Base-by-base conservation (phyloP, 2,113 vertebrate genomes). In the Lepisosteus oculatus region DNA sequence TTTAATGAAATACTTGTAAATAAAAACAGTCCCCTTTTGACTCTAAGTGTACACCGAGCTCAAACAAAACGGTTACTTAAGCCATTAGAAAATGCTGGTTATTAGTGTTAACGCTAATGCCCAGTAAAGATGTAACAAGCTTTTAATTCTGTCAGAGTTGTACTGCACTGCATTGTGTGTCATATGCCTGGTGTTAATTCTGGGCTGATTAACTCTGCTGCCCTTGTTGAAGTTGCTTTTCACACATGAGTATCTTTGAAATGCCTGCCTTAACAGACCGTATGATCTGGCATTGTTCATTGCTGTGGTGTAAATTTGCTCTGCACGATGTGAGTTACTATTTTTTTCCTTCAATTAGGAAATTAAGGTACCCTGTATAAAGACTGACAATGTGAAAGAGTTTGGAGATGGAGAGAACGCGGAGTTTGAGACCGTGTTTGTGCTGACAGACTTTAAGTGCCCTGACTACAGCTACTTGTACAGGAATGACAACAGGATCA, bases 351-450 rank as follows among this genome's bases (percentile, higher is more conserved):
- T 12, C 54, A 0, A 65, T 43, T 85, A 99, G 97, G 94, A 96
- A 80, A 96, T 99, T 83, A 93, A 93, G 81, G 77, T 83, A 12
- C 91, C 95, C 0, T 95, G 84, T 77, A 75, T 95, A 71, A 93
- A 86, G 81, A 95, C 93, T 0, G 86, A 96, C 64, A 88, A 85
- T 0, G 70, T 95, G 73, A 85, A 94, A 85, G 93, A 95, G 73
- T 93, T 95, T 71, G 91, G 81, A 43, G 91, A 93, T 14, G 90
- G 87, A 6, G 95, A 97, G 65, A 93, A 91, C 74, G 80, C 93
- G 0, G 95, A 98, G 55, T 95, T 93, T 79, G 97, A 98, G 89
- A 95, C 90, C 0, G 71, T 99, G 69, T 99, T 97, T 0, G 81
- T 99, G 72, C 86, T 99, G 8, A 77, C 80, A 54, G 92, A 98